Conservation (phyloP, 2,797 vertebrate genomes). For the Philypnodon macrostomus region DNA sequence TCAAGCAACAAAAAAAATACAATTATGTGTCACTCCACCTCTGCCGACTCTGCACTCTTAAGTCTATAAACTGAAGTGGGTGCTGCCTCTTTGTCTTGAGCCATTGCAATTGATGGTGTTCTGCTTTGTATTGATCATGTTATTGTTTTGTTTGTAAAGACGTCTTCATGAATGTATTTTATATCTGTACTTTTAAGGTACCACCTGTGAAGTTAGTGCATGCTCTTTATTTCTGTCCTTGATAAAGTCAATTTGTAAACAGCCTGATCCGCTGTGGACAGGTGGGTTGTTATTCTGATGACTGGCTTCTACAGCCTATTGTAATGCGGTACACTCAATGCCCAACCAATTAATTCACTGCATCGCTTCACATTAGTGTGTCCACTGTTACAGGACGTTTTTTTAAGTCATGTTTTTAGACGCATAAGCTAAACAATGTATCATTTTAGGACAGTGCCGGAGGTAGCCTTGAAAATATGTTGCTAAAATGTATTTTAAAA, state of each 20-base stretch:
- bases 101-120: conserved; percentile 42
- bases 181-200: conserved; percentile 45
- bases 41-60: conserved; percentile 23
- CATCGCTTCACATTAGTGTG: neutral
- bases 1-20: neutral
- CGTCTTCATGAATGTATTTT: conserved; percentile 79
- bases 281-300: conserved; percentile 8
- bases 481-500: neutral
- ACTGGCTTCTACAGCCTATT: conserved; percentile 15
- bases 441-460: neutral
- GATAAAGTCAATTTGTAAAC: conserved; percentile 12
- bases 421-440: neutral
- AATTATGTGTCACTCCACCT: neutral
- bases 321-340: conserved; percentile 6
- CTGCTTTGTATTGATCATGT: conserved; percentile 37
- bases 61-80: conserved; percentile 34
- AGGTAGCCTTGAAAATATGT: neutral
- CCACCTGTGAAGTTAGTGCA: conserved; percentile 37
- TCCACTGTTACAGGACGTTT: conserved; percentile 1
- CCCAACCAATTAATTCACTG: conserved; percentile 19
- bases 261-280: conserved; percentile 4
- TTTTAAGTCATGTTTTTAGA: too few species aligned
- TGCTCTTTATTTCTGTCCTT: conserved; percentile 18
- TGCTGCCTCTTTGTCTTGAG: conserved; percentile 36
- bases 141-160: conserved; percentile 45